Conservation (phyloP, 1,140 invertebrate species). For the Brachionus rotundiformis region DNA sequence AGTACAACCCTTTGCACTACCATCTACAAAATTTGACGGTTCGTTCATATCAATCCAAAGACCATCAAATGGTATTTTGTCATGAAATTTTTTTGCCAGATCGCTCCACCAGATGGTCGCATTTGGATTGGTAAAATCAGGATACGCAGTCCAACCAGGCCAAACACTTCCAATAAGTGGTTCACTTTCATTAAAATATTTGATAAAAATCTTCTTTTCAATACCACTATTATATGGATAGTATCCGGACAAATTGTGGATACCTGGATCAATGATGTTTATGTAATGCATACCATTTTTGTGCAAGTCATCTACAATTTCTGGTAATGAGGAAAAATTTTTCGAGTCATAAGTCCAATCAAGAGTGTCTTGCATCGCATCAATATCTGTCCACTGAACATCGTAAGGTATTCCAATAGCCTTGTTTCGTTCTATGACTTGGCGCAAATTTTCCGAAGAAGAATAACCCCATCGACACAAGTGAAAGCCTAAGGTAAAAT, state of each 20-base stretch:
- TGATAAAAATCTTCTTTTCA: conserved; percentile 73
- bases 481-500: conserved; percentile 84
- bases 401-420: conserved; percentile 55
- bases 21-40: conserved; percentile 78
- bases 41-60: conserved; percentile 75
- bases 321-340: conserved; percentile 57
- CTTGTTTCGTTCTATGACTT: conserved; percentile 29
- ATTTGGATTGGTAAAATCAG: conserved; percentile 46
- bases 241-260: conserved; percentile 57
- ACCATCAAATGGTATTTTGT: conserved; percentile 73
- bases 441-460: conserved; percentile 53
- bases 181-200: conserved; percentile 55
- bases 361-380: conserved; percentile 57
- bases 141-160: conserved; percentile 43
- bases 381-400: conserved; percentile 63
- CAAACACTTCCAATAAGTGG: conserved; percentile 70
- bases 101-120: conserved; percentile 65
- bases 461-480: conserved; percentile 69
- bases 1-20: conserved; percentile 67
- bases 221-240: conserved; percentile 62
- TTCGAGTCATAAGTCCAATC: conserved; percentile 60
- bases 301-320: conserved; percentile 59
- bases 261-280: conserved; percentile 62
- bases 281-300: conserved; percentile 58
- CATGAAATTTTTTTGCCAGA: conserved; percentile 67